Percentiles rank a stretch among this genome's conserved stretches.
These are phyloP conservation scores for Ceratitis capitata DNA, from an alignment of 1,140 invertebrate species.

Conservation along the genomic window DNA sequence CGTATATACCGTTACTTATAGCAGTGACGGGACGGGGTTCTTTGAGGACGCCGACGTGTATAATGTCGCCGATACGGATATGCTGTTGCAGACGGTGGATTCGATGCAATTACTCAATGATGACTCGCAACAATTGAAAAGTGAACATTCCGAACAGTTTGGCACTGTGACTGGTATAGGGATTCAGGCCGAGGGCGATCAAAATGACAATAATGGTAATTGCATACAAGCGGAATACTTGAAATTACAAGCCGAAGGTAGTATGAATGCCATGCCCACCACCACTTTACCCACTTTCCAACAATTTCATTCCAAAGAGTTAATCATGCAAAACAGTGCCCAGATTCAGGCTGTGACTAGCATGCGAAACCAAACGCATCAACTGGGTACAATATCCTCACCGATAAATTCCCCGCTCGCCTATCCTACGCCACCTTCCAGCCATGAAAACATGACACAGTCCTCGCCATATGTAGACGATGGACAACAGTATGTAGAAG, in stretches of 20 bases:
- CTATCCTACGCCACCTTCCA: slow-evolving; percentile 85
- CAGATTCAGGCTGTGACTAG: slow-evolving; percentile 66
- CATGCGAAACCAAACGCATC: slow-evolving; percentile 52
- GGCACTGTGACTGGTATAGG: slow-evolving; percentile 67
- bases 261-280: slow-evolving; percentile 67
- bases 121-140: slow-evolving; percentile 73
- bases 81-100: slow-evolving; percentile 73
- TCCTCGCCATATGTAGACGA: slow-evolving; percentile 64
- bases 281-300: slow-evolving; percentile 84
- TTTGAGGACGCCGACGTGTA: slow-evolving; percentile 73
- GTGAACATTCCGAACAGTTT: slow-evolving; percentile 63
- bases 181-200: not conserved
- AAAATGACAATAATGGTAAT: not conserved
- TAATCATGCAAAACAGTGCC: slow-evolving; percentile 61
- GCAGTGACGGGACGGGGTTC: slow-evolving; percentile 52
- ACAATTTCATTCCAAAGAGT: slow-evolving; percentile 73
- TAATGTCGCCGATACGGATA: slow-evolving; percentile 75
- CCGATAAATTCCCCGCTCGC: slow-evolving; percentile 78
- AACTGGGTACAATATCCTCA: slow-evolving; percentile 66
- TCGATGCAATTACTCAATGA: slow-evolving; percentile 76
- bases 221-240: not conserved
- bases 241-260: slow-evolving; percentile 14
- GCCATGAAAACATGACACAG: slow-evolving; percentile 75
- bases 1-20: slow-evolving; percentile 62
- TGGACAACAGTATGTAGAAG: slow-evolving; percentile 58